Evolutionary conservation across 2,888 invertebrate species (phyloP), one percentile per base, ranked within the genome.

Genomic region (Acronicta aceris): DNA sequence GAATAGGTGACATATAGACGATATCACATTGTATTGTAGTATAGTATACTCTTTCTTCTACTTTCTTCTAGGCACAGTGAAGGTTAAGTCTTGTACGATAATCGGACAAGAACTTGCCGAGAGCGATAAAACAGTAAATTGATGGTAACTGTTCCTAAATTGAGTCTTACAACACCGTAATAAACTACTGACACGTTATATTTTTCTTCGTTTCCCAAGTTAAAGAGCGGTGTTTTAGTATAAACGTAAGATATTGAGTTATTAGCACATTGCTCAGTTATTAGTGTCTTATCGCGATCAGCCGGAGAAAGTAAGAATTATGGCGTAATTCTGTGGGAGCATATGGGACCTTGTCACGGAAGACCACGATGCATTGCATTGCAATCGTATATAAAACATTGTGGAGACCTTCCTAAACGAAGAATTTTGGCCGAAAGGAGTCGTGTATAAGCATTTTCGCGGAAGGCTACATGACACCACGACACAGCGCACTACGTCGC

Each of bases 191-290:
- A 65, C 65, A 68, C 48, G 41, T 17, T 52, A 70, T 59, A 59
- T 15, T 68, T 68, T 68, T 65, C 65, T 65, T 25, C 8, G 43
- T 48, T 54, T 59, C 51, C 48, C 51, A 70, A 33, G 12, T 54
- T 47, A 65, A 48, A 47, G 50, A 59, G 65, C 56, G 65, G 57
- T 66, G 54, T 48, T 57, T 57, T 38, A 58, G 57, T 53, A 48
- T 16, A 66, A 40, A 41, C 41, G 56, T 66, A 61, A 48, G 56
- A 65, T 51, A 71, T 69, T 57, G 47, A 67, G 67, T 71, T 71
- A 73, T 76, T 76, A 73, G 54, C 74, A 75, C 73, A 74, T 67
- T 49, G 48, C 61, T 55, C 25, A 49, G 71, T 63, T 76, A 76
- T 75, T 66, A 73, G 71, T 54, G 56, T 59, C 53, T 73, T 74